Evolutionary conservation across 2,888 invertebrate species (phyloP).

Genomic region (Emmelina monodactyla): DNA sequence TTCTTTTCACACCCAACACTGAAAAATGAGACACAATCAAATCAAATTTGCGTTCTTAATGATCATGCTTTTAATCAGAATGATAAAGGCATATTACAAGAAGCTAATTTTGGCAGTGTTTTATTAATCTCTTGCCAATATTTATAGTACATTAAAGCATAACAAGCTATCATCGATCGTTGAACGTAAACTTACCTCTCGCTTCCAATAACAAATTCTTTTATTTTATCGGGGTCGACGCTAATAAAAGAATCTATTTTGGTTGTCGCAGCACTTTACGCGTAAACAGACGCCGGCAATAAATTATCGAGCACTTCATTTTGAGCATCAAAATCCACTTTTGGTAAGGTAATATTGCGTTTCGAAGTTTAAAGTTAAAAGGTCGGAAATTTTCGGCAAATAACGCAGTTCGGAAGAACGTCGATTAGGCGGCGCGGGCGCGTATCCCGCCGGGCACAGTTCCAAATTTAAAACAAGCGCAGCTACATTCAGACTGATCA

Average conservation of each 20-base stretch:
- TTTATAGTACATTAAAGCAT: constrained; percentile 29
- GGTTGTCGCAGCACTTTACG: constrained; percentile 25
- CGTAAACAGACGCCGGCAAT: constrained; percentile 37
- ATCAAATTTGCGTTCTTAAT: background rate
- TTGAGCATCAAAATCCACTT: too few relatives aligned
- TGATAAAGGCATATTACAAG: background rate
- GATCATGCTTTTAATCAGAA: too few relatives aligned
- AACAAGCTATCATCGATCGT: constrained; percentile 23
- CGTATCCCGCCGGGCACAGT: constrained; percentile 27
- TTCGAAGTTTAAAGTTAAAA: too few relatives aligned
- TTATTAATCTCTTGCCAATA: constrained; percentile 41
- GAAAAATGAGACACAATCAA: constrained; percentile 1
- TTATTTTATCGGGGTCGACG: constrained; percentile 40
- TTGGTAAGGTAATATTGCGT: too few relatives aligned
- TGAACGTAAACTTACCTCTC: constrained; percentile 42
- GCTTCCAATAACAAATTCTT: constrained; percentile 32
- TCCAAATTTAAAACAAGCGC: constrained; percentile 59
- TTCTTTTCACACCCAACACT: background rate
- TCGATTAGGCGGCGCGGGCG: background rate
- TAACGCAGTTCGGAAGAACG: too few relatives aligned
- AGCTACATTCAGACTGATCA: constrained; percentile 37
- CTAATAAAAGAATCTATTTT: constrained; percentile 57
- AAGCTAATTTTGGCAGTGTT: constrained; percentile 35
- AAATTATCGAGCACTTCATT: constrained; percentile 24
- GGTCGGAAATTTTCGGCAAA: too few relatives aligned